Evolutionary conservation across 2,113 vertebrate genomes (phyloP), one percentile per base, ranked within the genome.

Genomic region (Onychorhynchus coronatus): DNA sequence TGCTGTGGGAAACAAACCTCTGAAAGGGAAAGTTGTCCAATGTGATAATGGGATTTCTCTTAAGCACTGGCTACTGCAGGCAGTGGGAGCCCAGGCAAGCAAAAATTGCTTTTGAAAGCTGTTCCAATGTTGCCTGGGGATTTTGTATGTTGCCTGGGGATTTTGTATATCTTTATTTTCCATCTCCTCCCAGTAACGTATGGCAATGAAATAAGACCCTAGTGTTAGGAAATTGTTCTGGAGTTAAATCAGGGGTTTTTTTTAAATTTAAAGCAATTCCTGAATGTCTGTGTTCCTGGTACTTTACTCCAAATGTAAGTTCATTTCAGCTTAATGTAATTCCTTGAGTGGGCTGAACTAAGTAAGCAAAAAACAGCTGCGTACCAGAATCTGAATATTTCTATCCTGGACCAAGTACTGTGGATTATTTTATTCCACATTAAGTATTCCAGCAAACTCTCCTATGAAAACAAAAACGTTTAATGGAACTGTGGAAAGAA

Each of bases 401-500:
- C 87, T 89, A 1, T 52, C 65, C 41, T 86, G 47, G 72, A 65
- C 41, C 0, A 1, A 56, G 21, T 73, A 67, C 13, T 67, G 20
- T 37, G 61, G 68, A 76, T 91, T 88, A 84, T 74, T 90, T 78
- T 93, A 61, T 94, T 94, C 85, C 65, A 67, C 30, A 49, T 92
- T 66, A 78, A 88, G 31, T 84, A 71, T 88, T 92, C 85, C 93
- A 86, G 39, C 30, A 90, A 86, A 52, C 74, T 88, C 11, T 96
- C 61, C 21, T 8, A 33, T 41, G 41, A 90, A 91, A 63, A 70
- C 23, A 89, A 93, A 66, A 59, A 44, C 6, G 6, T 77, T 89
- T 86, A 91, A 72, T 39, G 79, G 52, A 94, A 74, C 56, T 63
- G 52, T 83, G 90, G 88, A 96, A 96, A 90, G 12, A 88, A 93